Percentiles rank a stretch among this genome's conserved stretches.
These are phyloP conservation scores for Lottia gigantea DNA, from an alignment of 2,888 invertebrate species.

Conservation along the genomic window DNA sequence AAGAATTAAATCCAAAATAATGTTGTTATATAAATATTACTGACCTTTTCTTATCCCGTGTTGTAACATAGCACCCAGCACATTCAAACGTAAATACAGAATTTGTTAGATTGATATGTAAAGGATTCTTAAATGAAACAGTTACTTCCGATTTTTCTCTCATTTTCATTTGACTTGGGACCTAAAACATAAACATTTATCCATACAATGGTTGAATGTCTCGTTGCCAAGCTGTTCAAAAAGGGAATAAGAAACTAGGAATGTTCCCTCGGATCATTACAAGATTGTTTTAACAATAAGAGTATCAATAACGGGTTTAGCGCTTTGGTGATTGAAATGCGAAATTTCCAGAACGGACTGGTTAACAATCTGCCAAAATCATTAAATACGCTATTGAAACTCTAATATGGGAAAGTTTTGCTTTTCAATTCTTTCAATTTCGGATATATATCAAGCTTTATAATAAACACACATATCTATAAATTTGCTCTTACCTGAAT, in stretches of 20 bases:
- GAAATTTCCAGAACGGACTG: background rate
- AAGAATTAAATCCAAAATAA: background rate
- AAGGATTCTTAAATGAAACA: constrained; percentile 73
- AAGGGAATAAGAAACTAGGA: no score
- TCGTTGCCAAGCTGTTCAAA: no score
- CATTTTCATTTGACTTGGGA: constrained; percentile 40
- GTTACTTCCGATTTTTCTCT: constrained; percentile 37
- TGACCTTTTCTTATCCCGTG: constrained; percentile 34
- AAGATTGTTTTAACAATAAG: no score
- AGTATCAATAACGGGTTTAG: background rate
- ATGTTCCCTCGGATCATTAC: no score
- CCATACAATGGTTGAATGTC: no score
- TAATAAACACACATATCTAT: no score
- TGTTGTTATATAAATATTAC: background rate
- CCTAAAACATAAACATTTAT: constrained; percentile 28
- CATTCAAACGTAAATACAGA: constrained; percentile 80
- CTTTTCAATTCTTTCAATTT: no score
- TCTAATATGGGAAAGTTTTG: no score
- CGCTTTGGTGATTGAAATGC: background rate
- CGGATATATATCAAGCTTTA: no score
- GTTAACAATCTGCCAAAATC: no score
- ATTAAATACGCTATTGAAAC: no score
- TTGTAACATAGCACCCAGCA: constrained; percentile 38
- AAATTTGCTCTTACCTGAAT: constrained; percentile 38
- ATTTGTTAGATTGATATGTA: constrained; percentile 75